Conservation (phyloP, 2,888 invertebrate species). For the Apamea epomidion region DNA sequence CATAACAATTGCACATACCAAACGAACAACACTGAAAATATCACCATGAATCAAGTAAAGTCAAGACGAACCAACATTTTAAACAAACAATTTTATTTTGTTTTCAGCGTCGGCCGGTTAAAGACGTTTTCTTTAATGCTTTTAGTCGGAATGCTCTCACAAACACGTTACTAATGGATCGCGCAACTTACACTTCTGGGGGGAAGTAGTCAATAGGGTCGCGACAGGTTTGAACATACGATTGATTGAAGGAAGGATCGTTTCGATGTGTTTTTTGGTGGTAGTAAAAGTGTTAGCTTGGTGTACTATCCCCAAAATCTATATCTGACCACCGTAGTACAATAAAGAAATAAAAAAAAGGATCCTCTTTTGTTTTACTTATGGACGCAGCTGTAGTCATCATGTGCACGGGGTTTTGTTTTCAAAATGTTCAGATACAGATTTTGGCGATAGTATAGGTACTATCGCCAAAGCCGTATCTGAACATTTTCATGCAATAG, state of each 20-base stretch:
- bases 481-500: no score
- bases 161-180: constrained; percentile 61
- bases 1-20: not conserved
- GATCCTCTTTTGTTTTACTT: no score
- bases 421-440: no score
- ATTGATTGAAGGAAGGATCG: constrained; percentile 30
- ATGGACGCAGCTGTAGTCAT: no score
- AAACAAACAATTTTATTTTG: constrained; percentile 73
- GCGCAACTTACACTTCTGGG: constrained; percentile 32
- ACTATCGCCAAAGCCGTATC: no score
- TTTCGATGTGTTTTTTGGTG: constrained; percentile 17
- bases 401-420: no score
- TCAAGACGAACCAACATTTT: constrained; percentile 68
- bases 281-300: not conserved
- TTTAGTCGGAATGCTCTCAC: constrained; percentile 61
- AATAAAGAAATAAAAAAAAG: no score
- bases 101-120: constrained; percentile 51
- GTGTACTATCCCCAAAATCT: no score
- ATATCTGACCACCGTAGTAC: no score
- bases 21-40: not conserved
- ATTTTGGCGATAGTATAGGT: no score
- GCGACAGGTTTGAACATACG: constrained; percentile 31
- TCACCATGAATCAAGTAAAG: constrained; percentile 50
- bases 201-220: constrained; percentile 15
- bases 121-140: constrained; percentile 67